Evolutionary conservation across 2,888 invertebrate genomes (phyloP), one percentile per base, ranked within the genome.

Genomic region (Serrognathus titanus): DNA sequence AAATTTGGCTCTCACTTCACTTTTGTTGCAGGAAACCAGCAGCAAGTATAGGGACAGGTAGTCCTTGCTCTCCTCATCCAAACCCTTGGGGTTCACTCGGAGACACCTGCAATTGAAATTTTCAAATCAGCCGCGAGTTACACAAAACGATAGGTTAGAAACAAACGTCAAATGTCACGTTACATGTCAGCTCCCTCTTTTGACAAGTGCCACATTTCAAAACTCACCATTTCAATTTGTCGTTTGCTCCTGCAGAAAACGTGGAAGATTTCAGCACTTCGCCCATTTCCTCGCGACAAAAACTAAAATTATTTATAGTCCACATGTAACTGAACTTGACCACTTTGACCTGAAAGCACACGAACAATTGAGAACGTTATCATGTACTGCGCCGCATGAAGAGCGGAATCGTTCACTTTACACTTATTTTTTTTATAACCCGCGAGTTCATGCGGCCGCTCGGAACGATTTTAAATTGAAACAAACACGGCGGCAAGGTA

Each of bases 291-390:
- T 99, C 99, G 71, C 98, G 92, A 84, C 99, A 99, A 83, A 99
- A 99, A 84, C 97, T 97, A 84, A 99, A 99, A 87, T 99, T 99
- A 84, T 98, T 98, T 84, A 99, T 99, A 79, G 99, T 99, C 99
- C 99, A 99, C 95, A 99, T 98, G 82, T 99, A 99, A 82, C 97
- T 97, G 87, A 99, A 99, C 84, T 99, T 99, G 71, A 98, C 96
- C 81, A 99, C 98, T 89, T 98, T 98, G 79, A 98, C 97, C 96
- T 97, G 88, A 48, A 62, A 63, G 24, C 24, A 31, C 24, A 31
- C 24, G 24, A 3, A 31, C 24, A 31, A 31, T 31, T 31, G 24
- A 31, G 24, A 31, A 31, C 10, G 41, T 41, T 41, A 41, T 10
- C 24, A 31, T 6, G 24, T 31, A 31, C 24, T 31, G 7, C 24